Conservation (phyloP, 2,888 invertebrate genomes). For the Xestia c-nigrum region DNA sequence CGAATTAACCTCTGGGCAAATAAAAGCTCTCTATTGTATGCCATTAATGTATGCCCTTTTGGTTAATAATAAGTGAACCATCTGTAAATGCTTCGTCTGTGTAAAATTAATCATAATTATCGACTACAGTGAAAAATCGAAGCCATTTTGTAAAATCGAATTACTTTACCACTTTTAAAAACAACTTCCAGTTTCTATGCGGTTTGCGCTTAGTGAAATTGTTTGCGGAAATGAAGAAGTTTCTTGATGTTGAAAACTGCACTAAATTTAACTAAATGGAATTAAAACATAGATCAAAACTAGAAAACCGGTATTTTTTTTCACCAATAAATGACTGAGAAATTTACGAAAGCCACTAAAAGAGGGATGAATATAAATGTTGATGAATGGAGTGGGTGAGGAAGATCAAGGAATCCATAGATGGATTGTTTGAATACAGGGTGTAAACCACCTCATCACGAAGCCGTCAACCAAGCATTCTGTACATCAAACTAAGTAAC, state of each 20-base stretch:
- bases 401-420: no score
- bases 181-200: background rate
- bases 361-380: no score
- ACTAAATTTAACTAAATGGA: background rate
- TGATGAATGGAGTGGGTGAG: no score
- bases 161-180: background rate
- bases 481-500: no score
- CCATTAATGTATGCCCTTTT: slow-evolving; percentile 23
- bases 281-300: background rate
- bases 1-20: slow-evolving; percentile 18
- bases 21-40: slow-evolving; percentile 36
- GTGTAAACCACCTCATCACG: no score
- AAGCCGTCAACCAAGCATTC: no score
- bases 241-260: background rate
- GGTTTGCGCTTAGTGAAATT: background rate
- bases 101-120: background rate
- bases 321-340: background rate
- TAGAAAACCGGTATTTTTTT: background rate
- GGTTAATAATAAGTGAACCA: slow-evolving; percentile 20
- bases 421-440: no score
- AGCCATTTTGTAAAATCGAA: background rate
- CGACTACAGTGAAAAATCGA: background rate
- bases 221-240: background rate
- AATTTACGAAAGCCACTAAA: background rate
- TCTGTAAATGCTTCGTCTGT: slow-evolving; percentile 6